A percentile compares a stretch with the other conserved stretches of the same genome.
These are phyloP conservation scores for Leptoclinus maculatus DNA, from an alignment of 2,797 vertebrate genomes.

Conservation along the genomic window DNA sequence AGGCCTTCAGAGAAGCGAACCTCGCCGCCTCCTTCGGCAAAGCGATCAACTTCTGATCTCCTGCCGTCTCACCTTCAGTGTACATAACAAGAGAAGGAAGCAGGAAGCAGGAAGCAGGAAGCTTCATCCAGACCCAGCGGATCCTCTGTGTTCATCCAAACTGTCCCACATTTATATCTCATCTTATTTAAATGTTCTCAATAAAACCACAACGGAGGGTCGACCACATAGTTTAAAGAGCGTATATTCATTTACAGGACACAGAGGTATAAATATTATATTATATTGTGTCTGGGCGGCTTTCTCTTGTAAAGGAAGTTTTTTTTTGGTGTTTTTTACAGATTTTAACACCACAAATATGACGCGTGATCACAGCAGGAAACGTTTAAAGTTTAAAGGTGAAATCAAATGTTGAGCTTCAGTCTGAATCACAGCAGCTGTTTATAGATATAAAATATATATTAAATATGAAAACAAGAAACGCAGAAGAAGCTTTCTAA, in stretches of 20 bases:
- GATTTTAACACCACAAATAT: background rate
- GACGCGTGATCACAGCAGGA: slow-evolving; percentile 16
- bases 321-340: slow-evolving; percentile 40
- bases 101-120: slow-evolving; percentile 21
- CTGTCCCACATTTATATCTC: slow-evolving; percentile 59
- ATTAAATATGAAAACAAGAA: background rate
- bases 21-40: slow-evolving; percentile 97
- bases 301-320: background rate
- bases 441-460: background rate
- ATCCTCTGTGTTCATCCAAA: slow-evolving; percentile 22
- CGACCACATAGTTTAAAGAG: background rate
- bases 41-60: slow-evolving; percentile 95
- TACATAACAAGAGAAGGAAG: slow-evolving; percentile 55
- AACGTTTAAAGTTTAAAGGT: background rate
- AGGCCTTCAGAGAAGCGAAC: slow-evolving; percentile 99
- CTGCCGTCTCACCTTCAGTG: slow-evolving; percentile 44
- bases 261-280: slow-evolving; percentile 19
- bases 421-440: background rate
- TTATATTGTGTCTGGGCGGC: background rate
- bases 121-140: slow-evolving; percentile 1
- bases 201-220: slow-evolving; percentile 56
- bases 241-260: background rate
- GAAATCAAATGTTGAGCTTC: background rate
- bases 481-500: background rate
- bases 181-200: slow-evolving; percentile 82